Evolutionary conservation across 2,797 vertebrate species (phyloP), one percentile per base, ranked within the genome.

Genomic region (Buceros bicornis): DNA sequence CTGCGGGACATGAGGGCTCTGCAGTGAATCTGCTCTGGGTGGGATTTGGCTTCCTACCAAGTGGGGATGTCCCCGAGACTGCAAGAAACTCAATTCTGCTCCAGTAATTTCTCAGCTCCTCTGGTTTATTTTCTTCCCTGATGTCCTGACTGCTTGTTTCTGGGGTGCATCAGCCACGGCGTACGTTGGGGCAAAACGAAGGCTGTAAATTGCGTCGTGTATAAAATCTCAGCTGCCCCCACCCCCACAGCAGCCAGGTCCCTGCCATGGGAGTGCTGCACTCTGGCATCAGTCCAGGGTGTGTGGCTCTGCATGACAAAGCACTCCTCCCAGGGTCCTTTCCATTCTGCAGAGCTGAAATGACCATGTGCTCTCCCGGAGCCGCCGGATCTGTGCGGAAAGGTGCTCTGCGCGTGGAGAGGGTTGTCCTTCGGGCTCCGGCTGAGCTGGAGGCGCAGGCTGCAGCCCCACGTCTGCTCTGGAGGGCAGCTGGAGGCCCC

Each of bases 61-160:
- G 37, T 76, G 53, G 89, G 86, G n/a, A 80, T 92, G 84, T 92
- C 95, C 60, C 54, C 25, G 71, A 94, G 90, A 80, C 37, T 87
- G 78, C 83, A 82, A 93, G 78, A 70, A 84, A 69, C 56, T 94
- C 47, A 50, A 31, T 96, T 97, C 90, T 94, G 89, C 95, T 96
- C 74, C 74, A 80, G 84, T 96, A 90, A 87, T 93, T 96, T 84
- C 69, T 57, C 56, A 84, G 56, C 87, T 90, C 4, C 56, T 76
- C 64, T 62, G 20, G 67, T 73, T 84, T 62, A 14, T 82, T 90
- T 91, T 57, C 82, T 76, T 86, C 57, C 50, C 37, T 70, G 47
- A 33, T 69, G 64, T 58, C 48, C 78, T 84, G 43, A 43, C 35
- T 65, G 33, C 51, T 22, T 80, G 53, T 87, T 82, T 80, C 89